Percentiles rank a stretch among this genome's conserved stretches.
Conservation (phyloP, 1,140 invertebrate species). For the Acromyrmex echinatior region DNA sequence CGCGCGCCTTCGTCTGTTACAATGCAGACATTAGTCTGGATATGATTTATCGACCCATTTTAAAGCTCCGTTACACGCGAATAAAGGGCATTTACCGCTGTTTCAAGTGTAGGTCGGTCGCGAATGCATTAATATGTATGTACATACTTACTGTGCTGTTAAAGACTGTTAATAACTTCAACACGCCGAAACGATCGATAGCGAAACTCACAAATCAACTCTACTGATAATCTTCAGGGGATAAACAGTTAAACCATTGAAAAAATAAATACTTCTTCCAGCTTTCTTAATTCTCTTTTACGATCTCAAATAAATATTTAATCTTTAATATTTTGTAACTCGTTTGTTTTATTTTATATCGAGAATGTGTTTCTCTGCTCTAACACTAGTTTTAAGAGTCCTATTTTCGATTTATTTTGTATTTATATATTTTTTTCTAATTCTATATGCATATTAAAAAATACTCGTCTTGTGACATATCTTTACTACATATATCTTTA, state of each 20-base stretch:
- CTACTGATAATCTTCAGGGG: background rate
- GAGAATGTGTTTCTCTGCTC: background rate
- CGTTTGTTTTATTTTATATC: background rate
- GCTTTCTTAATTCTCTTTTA: background rate
- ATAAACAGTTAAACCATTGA: background rate
- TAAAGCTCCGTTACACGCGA: slow-evolving; percentile 52
- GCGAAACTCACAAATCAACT: slow-evolving; percentile 29
- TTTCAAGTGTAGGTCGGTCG: slow-evolving; percentile 20
- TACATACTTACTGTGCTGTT: slow-evolving; percentile 38
- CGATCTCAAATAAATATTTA: background rate
- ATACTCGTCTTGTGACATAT: background rate
- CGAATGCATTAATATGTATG: slow-evolving; percentile 5
- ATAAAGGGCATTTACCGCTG: slow-evolving; percentile 48
- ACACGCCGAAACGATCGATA: slow-evolving; percentile 33
- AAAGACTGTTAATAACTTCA: slow-evolving; percentile 37
- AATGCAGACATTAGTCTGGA: slow-evolving; percentile 57
- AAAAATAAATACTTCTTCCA: background rate
- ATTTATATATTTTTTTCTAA: background rate
- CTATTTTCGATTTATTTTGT: background rate
- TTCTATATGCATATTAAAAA: background rate
- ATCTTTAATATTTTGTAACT: background rate
- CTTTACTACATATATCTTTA: background rate
- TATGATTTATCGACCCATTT: slow-evolving; percentile 61
- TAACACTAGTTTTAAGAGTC: background rate
- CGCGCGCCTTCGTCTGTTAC: slow-evolving; percentile 36